Conservation (phyloP, 2,888 invertebrate species). For the Tetranychus truncatus region DNA sequence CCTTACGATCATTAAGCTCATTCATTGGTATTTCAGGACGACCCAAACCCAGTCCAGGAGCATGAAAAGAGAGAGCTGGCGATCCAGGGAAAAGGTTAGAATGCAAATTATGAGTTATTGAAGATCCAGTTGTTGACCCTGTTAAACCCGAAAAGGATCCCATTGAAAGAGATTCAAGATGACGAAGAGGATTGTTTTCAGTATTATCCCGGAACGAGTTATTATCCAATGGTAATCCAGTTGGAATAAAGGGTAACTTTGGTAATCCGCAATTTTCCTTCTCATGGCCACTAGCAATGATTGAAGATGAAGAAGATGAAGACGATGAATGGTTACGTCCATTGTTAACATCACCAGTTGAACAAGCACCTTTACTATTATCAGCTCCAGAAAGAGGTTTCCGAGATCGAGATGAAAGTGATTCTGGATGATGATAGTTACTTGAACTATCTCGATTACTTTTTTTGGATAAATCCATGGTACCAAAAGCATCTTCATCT, state of each 20-base stretch:
- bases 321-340: neutral
- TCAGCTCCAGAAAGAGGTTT: conserved; percentile 6
- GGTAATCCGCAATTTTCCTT: neutral
- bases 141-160: conserved; percentile 34
- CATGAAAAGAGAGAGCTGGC: conserved; percentile 26
- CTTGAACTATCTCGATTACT: neutral
- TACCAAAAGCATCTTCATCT: conserved; percentile 16
- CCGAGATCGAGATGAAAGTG: conserved; percentile 13
- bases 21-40: neutral
- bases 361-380: neutral
- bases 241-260: neutral
- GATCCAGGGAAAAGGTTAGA: conserved; percentile 19
- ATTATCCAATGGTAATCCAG: conserved; percentile 11
- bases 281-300: neutral
- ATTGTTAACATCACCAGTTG: neutral
- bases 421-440: neutral
- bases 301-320: neutral
- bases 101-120: conserved; percentile 22
- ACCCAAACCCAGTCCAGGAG: conserved; percentile 35
- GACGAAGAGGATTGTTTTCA: conserved; percentile 48
- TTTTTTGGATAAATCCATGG: conserved; percentile 19
- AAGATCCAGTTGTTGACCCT: conserved; percentile 9
- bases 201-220: neutral
- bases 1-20: too few species aligned
- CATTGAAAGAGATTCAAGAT: conserved; percentile 58